Percentiles rank a stretch among this genome's conserved stretches.
Conservation (phyloP, 2,888 invertebrate genomes). For the Serripes groenlandicus region DNA sequence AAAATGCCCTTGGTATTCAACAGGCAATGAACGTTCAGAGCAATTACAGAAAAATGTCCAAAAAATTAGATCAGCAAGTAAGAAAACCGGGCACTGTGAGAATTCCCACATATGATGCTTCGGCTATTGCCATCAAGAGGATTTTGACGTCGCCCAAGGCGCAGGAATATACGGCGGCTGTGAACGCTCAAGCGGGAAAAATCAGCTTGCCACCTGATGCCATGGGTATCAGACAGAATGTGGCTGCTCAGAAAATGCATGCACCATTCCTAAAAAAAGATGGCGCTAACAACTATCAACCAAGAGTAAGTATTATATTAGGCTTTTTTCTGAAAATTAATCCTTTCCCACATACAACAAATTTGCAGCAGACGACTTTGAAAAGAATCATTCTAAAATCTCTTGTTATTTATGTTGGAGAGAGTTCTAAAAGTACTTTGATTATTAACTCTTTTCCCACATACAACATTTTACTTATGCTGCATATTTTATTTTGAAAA, state of each 20-base stretch:
- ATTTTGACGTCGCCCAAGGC: constrained; percentile 80
- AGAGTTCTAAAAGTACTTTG: no score
- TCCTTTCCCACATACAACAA: neutral
- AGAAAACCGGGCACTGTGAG: constrained; percentile 72
- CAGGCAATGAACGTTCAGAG: constrained; percentile 80
- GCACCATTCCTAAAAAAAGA: constrained; percentile 75
- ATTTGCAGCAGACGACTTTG: neutral
- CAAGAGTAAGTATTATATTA: constrained; percentile 80
- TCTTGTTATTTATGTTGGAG: no score
- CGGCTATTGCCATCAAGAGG: constrained; percentile 88
- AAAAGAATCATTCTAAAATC: no score
- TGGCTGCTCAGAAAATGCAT: constrained; percentile 83
- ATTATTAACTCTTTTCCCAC: no score
- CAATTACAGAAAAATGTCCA: constrained; percentile 70
- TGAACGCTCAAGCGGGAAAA: constrained; percentile 66
- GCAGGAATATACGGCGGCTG: constrained; percentile 63
- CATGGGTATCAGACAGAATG: constrained; percentile 89
- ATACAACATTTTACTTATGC: no score
- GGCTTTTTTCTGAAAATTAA: neutral
- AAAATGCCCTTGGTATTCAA: constrained; percentile 88
- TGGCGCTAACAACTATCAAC: constrained; percentile 84
- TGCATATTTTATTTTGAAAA: no score
- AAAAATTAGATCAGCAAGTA: constrained; percentile 71
- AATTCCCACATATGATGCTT: constrained; percentile 87
- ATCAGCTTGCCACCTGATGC: constrained; percentile 92